Percentiles rank a stretch among this genome's conserved stretches.
These are phyloP conservation scores for Coranthus polyacanthus DNA, from an alignment of 2,797 vertebrate genomes.

Conservation along the genomic window DNA sequence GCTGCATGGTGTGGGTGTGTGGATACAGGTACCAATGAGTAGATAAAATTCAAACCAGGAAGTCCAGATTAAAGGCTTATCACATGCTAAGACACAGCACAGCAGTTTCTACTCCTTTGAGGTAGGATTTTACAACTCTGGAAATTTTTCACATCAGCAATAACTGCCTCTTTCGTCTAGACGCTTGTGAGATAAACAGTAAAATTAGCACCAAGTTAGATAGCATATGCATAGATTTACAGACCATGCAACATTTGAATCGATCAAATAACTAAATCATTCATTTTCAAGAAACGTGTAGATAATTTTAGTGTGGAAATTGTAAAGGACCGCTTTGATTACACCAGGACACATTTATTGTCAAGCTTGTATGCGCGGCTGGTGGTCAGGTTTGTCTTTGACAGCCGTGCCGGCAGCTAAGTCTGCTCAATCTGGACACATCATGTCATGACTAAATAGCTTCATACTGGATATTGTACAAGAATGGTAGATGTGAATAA, in stretches of 20 bases:
- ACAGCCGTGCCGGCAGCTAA: constrained; percentile 32
- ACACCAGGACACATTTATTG: constrained; percentile 7
- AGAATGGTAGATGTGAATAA: no score
- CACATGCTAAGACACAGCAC: constrained; percentile 27
- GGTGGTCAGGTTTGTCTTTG: constrained; percentile 48
- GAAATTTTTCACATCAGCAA: constrained; percentile 32
- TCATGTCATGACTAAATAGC: constrained; percentile 37
- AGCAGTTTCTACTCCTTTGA: constrained; percentile 46
- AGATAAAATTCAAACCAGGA: constrained; percentile 49
- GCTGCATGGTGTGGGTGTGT: constrained; percentile 43
- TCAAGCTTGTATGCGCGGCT: constrained; percentile 28
- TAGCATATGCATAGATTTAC: neutral
- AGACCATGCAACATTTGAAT: neutral
- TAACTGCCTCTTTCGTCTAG: constrained; percentile 29
- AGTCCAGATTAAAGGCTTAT: constrained; percentile 41
- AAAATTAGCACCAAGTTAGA: constrained; percentile 12
- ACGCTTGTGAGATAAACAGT: constrained; percentile 5
- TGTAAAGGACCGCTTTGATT: no score
- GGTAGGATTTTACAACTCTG: constrained; percentile 52
- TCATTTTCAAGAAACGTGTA: neutral
- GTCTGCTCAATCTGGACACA: constrained; percentile 51
- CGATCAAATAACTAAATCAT: neutral
- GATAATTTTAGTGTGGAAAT: neutral
- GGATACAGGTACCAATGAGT: constrained; percentile 51
- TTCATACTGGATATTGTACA: neutral